Evolutionary conservation across 2,888 invertebrate species (phyloP), one percentile per base, ranked within the genome.

Genomic region (Brassicogethes aeneus): DNA sequence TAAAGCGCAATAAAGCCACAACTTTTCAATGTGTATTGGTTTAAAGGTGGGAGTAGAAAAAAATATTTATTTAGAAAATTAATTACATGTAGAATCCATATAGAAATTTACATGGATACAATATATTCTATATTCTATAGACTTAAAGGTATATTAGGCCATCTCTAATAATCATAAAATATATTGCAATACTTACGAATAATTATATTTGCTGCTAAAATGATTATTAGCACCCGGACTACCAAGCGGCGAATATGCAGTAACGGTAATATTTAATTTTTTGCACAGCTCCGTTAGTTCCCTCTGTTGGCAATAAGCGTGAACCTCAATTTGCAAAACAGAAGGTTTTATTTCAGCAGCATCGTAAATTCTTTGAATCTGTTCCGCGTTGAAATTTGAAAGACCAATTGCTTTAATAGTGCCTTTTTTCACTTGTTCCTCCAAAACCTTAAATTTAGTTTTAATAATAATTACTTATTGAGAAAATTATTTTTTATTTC

Each of bases 361-460:
- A 13, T 76, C 67, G 48, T 79, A 72, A 40, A 88, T 75, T 44
- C 73, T 70, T 46, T 71, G 60, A 39, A 88, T 72, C 69, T 90
- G 90, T 12, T 67, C 59, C 43, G 72, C 71, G 58, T 83, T 86
- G 65, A 84, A 89, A 65, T 90, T 90, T 37, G 88, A 89, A 37
- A 89, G 60, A 2, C 89, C 89, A 48, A 90, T 78, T n/a, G 84
- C 76, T 56, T 73, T 79, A 1, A 76, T 66, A 15, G 74, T 67
- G 2, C 85, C 85, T 38, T 71, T 68, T 46, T 72, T 72, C 35
- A 85, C 82, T 52, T 66, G 65, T 37, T 75, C 67, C 63, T 86
- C 85, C 81, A 87, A 76, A 58, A 70, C 78, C 85, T 85, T 51
- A 10, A 59, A 32, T 12, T 32, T 12, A 12, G 10, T 12, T 32